Percentiles rank a stretch among this genome's conserved stretches.
Evolutionary conservation across 2,113 vertebrate species (phyloP).

Genomic region (Trogon surrucura): DNA sequence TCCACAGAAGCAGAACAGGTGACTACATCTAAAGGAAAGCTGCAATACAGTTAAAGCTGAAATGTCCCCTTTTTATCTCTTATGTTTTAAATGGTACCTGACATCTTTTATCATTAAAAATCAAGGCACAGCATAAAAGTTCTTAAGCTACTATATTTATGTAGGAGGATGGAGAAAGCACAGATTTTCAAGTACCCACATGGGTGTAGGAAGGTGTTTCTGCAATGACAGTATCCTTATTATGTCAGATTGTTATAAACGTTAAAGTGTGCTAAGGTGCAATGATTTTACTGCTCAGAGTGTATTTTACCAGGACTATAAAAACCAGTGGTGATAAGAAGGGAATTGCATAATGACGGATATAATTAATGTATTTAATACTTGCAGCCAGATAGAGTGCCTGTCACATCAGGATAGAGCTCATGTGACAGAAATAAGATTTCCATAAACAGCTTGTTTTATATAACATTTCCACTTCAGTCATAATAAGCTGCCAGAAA

Average conservation of each 20-base stretch:
- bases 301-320: constrained; percentile 4
- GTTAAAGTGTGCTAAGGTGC: constrained; percentile 29
- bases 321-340: constrained; percentile 11
- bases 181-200: constrained; percentile 66
- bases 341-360: constrained; percentile 15
- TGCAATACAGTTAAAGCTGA: not conserved
- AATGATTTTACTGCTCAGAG: constrained; percentile 9
- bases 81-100: constrained; percentile 51
- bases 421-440: constrained; percentile 63
- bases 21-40: not conserved
- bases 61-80: constrained; percentile 15
- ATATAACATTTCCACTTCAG: constrained; percentile 64
- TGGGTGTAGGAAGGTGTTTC: constrained; percentile 66
- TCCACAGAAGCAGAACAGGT: not conserved
- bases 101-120: constrained; percentile 56
- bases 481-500: constrained; percentile 55
- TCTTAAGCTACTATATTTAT: constrained; percentile 55
- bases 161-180: constrained; percentile 58
- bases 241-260: constrained; percentile 60
- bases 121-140: constrained; percentile 63
- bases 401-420: constrained; percentile 11
- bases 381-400: not conserved
- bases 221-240: constrained; percentile 60
- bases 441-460: constrained; percentile 70
- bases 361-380: constrained; percentile 47